Conservation (phyloP, 2,888 invertebrate genomes). For the Andrena bucephala region DNA sequence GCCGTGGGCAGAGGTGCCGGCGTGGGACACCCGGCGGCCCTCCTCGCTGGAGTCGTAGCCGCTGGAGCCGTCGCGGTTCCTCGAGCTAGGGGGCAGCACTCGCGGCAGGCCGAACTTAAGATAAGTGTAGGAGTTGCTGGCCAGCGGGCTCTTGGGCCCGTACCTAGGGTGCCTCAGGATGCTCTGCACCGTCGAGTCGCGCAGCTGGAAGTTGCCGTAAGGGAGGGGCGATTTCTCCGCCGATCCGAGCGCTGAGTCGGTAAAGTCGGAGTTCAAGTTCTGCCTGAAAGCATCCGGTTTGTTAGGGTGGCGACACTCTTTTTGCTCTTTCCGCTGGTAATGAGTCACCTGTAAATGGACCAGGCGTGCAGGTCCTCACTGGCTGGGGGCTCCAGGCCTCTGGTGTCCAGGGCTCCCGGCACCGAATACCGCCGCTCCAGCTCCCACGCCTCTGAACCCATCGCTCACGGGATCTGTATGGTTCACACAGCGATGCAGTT, state of each 20-base stretch:
- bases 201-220: conserved; percentile 96
- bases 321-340: background rate
- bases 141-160: conserved; percentile 94
- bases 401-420: conserved; percentile 92
- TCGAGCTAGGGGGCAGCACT: conserved; percentile 91
- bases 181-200: conserved; percentile 97
- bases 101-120: conserved; percentile 97
- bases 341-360: conserved; percentile 94
- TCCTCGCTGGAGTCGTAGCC: conserved; percentile 96
- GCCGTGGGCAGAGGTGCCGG: conserved; percentile 64
- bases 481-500: conserved; percentile 41
- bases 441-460: conserved; percentile 88
- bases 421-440: conserved; percentile 95
- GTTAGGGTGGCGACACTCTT: background rate
- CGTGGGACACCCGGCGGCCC: conserved; percentile 79
- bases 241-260: conserved; percentile 96
- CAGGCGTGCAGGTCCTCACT: conserved; percentile 97
- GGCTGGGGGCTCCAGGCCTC: conserved; percentile 89
- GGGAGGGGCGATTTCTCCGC: conserved; percentile 97
- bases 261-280: conserved; percentile 97
- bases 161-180: conserved; percentile 95
- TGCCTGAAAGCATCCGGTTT: conserved; percentile 87
- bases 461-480: conserved; percentile 67
- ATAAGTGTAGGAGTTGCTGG: conserved; percentile 97
- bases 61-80: conserved; percentile 93